These are phyloP conservation scores for Chloebia gouldiae DNA, from an alignment of 2,113 vertebrate species.

Conservation along the genomic window DNA sequence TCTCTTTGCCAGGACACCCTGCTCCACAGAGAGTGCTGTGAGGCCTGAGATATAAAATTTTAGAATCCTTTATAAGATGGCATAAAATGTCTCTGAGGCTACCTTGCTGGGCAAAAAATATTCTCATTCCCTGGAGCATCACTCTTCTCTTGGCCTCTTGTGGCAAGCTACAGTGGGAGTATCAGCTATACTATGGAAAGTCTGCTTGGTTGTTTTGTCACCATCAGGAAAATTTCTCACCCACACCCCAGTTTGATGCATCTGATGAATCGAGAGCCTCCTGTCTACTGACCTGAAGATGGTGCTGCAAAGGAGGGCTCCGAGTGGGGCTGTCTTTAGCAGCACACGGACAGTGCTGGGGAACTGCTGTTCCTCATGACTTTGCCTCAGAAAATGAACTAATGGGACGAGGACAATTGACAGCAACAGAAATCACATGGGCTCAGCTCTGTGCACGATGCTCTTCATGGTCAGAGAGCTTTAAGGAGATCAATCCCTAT, in stretches of 20 bases:
- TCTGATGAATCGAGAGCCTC: not conserved
- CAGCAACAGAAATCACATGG: not conserved
- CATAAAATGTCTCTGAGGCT: not conserved
- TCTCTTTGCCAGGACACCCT: not conserved
- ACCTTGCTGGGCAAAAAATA: not conserved
- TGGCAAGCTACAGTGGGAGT: not conserved
- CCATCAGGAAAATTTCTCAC: not conserved
- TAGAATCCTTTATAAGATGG: not conserved
- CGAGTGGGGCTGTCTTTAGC: not conserved
- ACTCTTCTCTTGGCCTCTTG: not conserved
- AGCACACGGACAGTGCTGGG: not conserved
- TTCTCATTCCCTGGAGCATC: not conserved
- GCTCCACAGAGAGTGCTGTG: not conserved
- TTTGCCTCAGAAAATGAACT: not conserved
- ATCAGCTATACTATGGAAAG: not conserved
- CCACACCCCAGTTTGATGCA: not conserved
- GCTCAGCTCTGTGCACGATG: not conserved
- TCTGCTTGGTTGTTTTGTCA: not conserved
- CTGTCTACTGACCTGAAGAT: not conserved
- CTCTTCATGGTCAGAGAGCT: constrained; percentile 35
- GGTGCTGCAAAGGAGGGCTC: not conserved
- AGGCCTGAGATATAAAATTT: not conserved
- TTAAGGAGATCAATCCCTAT: not conserved
- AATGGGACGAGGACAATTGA: not conserved
- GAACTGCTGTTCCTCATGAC: not conserved